Conservation (phyloP, 2,797 vertebrate genomes). For the Tinamus major region DNA sequence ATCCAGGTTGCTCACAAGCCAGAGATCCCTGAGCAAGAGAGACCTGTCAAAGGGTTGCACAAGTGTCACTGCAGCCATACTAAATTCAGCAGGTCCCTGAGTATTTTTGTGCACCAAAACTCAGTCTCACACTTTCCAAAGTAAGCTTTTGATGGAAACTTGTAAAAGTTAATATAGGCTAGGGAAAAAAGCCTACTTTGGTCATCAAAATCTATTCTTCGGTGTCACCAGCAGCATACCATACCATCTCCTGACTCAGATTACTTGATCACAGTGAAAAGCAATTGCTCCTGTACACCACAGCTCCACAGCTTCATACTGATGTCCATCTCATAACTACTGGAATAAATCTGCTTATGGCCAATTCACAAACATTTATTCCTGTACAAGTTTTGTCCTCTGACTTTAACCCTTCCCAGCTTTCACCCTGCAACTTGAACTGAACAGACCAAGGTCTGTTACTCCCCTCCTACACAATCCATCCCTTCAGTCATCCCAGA, state of each 20-base stretch:
- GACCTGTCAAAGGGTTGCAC: neutral
- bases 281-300: neutral
- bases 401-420: conserved; percentile 4
- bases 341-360: neutral
- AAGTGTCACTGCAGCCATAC: neutral
- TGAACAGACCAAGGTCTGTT: neutral
- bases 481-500: neutral
- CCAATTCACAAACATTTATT: conserved; percentile 21
- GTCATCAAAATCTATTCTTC: neutral
- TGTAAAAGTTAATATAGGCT: neutral
- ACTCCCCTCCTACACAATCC: neutral
- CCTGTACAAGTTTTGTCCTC: neutral
- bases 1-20: neutral
- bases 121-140: neutral
- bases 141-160: neutral
- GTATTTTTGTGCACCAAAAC: neutral
- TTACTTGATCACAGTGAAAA: accelerated
- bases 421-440: neutral
- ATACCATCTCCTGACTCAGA: neutral
- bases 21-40: neutral
- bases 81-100: neutral
- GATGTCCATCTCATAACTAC: neutral
- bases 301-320: neutral
- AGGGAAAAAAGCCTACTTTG: neutral
- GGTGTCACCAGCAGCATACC: neutral